phyloP scores from a whole-genome alignment of 2,113 vertebrate species.

The Ibidorhyncha struthersii region DNA sequence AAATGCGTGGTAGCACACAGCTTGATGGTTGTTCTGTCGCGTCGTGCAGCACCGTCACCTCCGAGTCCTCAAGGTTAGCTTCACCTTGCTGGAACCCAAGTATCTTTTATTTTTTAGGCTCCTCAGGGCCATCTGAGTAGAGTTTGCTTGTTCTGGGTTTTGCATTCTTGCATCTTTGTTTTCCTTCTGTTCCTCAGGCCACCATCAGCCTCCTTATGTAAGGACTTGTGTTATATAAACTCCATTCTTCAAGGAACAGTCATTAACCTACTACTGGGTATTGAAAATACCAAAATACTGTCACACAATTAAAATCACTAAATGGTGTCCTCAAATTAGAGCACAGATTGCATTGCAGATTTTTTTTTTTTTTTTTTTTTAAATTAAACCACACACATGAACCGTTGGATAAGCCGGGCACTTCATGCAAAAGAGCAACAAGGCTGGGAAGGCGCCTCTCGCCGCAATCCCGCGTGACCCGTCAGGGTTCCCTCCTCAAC shows the following conservation, averaged over 20 bases:
- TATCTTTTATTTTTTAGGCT: rapidly evolving
- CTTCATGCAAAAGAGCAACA: background rate
- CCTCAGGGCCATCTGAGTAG: background rate
- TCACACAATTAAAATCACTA: constrained; percentile 66
- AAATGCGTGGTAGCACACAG: background rate
- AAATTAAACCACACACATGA: background rate
- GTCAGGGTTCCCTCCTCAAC: background rate
- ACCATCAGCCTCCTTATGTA: constrained; percentile 55
- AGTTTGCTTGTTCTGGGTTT: background rate
- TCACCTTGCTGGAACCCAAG: background rate
- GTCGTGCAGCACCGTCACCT: background rate
- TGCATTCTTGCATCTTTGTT: background rate
- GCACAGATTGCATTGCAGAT: constrained; percentile 34
- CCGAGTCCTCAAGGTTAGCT: background rate
- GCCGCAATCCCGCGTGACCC: background rate
- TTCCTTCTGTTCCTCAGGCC: constrained; percentile 40
- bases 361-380: background rate
- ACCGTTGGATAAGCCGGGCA: background rate
- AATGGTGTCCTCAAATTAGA: constrained; percentile 67
- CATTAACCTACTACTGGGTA: constrained; percentile 68
- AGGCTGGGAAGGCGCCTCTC: background rate
- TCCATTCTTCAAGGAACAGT: constrained; percentile 65
- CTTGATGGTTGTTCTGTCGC: rapidly evolving
- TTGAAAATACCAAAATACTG: constrained; percentile 67
- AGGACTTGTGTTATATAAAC: constrained; percentile 62